Percentiles rank a stretch among this genome's conserved stretches.
Conservation (phyloP, 2,113 vertebrate species). For the Ivindomyrus marchei region DNA sequence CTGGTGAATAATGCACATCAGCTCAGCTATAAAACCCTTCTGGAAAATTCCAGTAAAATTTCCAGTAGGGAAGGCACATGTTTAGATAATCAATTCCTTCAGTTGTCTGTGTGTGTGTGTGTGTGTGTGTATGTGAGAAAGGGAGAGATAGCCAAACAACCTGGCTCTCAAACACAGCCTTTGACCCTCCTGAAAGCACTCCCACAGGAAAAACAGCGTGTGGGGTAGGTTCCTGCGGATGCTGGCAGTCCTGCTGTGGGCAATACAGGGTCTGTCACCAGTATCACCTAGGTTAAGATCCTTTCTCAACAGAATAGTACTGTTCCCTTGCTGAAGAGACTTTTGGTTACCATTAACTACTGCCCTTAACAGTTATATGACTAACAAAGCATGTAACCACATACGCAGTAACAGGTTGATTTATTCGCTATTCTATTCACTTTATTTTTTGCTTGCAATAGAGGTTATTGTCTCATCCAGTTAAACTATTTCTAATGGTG, state of each 20-base stretch:
- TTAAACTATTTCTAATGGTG: slow-evolving; percentile 34
- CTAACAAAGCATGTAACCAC: not conserved
- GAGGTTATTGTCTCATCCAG: not conserved
- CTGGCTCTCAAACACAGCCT: not conserved
- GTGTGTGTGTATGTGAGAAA: not conserved
- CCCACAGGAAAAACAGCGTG: not conserved
- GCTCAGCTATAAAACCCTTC: not conserved
- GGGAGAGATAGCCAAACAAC: not conserved
- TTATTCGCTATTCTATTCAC: not conserved
- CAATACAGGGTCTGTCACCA: not conserved
- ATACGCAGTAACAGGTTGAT: not conserved
- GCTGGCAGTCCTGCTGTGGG: not conserved
- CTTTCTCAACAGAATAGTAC: not conserved
- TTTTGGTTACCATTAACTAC: not conserved
- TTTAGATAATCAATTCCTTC: slow-evolving; percentile 11
- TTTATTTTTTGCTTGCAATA: not conserved
- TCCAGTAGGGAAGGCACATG: slow-evolving; percentile 6
- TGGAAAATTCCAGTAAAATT: not conserved
- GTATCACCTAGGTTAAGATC: not conserved
- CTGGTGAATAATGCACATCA: not conserved
- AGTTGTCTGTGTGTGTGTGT: not conserved
- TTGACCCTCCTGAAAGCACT: not conserved
- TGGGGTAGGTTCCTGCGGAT: not conserved
- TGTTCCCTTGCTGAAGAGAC: not conserved
- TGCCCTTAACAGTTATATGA: not conserved